phyloP scores from a whole-genome alignment of 2,797 vertebrate genomes.

The Cyclura pinguis region DNA sequence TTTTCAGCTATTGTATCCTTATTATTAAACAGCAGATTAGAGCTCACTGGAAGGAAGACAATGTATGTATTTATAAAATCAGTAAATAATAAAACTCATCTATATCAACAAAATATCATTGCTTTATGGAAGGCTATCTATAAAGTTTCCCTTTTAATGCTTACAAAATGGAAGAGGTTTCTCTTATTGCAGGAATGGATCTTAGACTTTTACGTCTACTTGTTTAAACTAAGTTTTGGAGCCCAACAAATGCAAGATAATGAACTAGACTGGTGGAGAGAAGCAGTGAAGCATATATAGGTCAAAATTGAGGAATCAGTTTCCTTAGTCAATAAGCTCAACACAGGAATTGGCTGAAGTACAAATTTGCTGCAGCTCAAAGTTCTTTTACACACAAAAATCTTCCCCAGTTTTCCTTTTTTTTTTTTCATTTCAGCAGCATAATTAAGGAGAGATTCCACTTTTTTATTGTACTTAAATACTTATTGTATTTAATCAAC shows the following conservation, averaged over 20 bases:
- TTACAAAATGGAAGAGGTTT: neutral
- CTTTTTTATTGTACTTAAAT: neutral
- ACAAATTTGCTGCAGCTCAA: neutral
- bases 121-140: neutral
- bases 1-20: constrained; percentile 66
- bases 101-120: neutral
- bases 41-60: constrained; percentile 54
- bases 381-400: neutral
- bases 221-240: neutral
- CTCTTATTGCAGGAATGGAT: neutral
- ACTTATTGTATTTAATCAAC: neutral
- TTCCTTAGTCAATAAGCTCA: neutral
- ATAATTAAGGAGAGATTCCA: too few species aligned
- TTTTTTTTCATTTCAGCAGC: too few species aligned
- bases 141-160: neutral
- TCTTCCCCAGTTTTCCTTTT: too few species aligned
- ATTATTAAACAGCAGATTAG: neutral
- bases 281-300: neutral
- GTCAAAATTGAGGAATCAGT: neutral
- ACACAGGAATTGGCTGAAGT: neutral
- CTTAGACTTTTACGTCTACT: neutral
- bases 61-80: constrained; percentile 15
- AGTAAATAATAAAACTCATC: neutral
- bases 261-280: neutral
- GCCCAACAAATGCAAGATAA: neutral